Conservation (phyloP, 2,888 invertebrate genomes). For the Lasiommata megera region DNA sequence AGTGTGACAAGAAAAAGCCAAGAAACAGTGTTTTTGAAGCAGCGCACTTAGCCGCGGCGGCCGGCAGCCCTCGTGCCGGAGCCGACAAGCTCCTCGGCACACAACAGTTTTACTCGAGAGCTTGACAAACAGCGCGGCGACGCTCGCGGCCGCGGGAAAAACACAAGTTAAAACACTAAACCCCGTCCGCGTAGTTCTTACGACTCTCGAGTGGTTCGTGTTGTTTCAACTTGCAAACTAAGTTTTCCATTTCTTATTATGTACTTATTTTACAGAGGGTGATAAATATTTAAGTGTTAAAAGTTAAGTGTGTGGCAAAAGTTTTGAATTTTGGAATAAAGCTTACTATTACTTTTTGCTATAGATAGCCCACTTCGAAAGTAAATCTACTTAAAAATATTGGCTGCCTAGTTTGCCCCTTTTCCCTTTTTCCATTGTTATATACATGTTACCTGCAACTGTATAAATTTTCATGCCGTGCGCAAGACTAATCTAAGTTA, state of each 20-base stretch:
- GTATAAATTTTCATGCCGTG: too few species aligned
- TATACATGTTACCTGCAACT: too few species aligned
- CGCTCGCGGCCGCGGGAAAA: slow-evolving; percentile 24
- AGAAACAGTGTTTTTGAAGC: background rate
- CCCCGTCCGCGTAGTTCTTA: background rate
- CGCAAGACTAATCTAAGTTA: too few species aligned
- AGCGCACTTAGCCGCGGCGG: background rate
- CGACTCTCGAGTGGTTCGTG: background rate
- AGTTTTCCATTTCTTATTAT: background rate
- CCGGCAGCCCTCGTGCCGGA: slow-evolving; percentile 11
- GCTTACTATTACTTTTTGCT: too few species aligned
- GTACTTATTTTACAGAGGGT: too few species aligned
- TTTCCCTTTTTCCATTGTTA: too few species aligned
- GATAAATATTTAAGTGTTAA: too few species aligned
- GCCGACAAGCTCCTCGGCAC: slow-evolving; percentile 22
- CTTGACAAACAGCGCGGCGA: slow-evolving; percentile 30
- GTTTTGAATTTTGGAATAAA: background rate
- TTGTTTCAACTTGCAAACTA: background rate
- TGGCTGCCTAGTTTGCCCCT: too few species aligned
- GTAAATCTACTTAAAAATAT: too few species aligned
- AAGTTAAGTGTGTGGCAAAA: too few species aligned
- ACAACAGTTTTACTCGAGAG: slow-evolving; percentile 27
- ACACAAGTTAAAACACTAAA: background rate
- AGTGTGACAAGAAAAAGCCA: slow-evolving; percentile 1
- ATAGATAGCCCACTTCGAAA: too few species aligned